These are phyloP conservation scores for Drosophila robusta DNA, from an alignment of 2,888 invertebrate genomes.

Conservation along the genomic window DNA sequence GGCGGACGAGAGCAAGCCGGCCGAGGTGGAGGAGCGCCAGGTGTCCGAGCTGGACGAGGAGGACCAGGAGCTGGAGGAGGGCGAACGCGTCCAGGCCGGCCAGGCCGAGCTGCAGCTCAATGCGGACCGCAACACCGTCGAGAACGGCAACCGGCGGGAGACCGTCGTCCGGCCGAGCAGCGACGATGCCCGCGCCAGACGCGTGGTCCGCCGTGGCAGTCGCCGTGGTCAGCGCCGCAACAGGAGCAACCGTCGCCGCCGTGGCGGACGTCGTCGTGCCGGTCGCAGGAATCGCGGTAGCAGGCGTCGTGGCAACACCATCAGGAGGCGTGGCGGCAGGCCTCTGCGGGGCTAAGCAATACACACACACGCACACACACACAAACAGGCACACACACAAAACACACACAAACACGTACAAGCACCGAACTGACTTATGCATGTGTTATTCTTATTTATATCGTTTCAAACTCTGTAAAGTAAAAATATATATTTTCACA, in stretches of 20 bases:
- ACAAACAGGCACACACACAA: conserved; percentile 5
- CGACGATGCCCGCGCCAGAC: conserved; percentile 66
- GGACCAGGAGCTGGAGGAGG: conserved; percentile 17
- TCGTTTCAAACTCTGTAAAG: conserved; percentile 3
- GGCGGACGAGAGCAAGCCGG: conserved; percentile 4
- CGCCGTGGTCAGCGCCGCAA: conserved; percentile 49
- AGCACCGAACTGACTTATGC: conserved; percentile 29
- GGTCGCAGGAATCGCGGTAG: conserved; percentile 33
- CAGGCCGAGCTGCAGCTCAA: background rate
- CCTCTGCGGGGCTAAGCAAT: conserved; percentile 49
- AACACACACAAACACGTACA: conserved; percentile 12
- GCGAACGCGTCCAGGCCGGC: conserved; percentile 3
- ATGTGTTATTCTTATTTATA: conserved; percentile 21
- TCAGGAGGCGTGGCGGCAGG: conserved; percentile 52
- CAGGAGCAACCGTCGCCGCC: conserved; percentile 28
- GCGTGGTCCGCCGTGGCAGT: conserved; percentile 49
- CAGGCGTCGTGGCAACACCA: conserved; percentile 31
- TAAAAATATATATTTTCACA: conserved; percentile 60
- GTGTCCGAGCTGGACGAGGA: conserved; percentile 7
- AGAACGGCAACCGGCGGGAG: conserved; percentile 17
- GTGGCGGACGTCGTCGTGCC: conserved; percentile 51
- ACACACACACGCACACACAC: conserved; percentile 4
- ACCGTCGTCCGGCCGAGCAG: conserved; percentile 38
- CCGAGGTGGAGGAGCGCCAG: conserved; percentile 16
- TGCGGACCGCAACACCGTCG: conserved; percentile 7